phyloP scores from a whole-genome alignment of 2,888 invertebrate species.

The Hanleya hanleyi region DNA sequence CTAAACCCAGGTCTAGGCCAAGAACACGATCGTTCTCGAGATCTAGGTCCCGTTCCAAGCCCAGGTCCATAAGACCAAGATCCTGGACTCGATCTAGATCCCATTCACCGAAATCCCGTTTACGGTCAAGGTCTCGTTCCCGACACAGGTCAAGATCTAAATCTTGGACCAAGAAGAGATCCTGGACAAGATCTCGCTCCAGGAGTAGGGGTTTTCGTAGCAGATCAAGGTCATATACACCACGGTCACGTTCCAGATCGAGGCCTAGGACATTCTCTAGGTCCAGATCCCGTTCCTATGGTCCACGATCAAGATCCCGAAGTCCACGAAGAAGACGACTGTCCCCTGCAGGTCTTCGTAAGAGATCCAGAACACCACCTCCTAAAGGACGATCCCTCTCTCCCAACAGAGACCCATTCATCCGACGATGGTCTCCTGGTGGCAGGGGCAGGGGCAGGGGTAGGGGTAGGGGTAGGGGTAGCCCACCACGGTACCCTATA shows the following conservation, averaged over 20 bases:
- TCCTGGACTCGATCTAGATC: conserved; percentile 19
- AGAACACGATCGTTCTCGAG: conserved; percentile 35
- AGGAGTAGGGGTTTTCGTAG: conserved; percentile 34
- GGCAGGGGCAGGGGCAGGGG: too few species aligned
- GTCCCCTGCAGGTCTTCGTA: neutral
- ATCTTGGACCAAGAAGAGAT: conserved; percentile 35
- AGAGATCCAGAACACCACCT: conserved; percentile 12
- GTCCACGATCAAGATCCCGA: conserved; percentile 23
- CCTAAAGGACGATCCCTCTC: too few species aligned
- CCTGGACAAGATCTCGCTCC: conserved; percentile 38
- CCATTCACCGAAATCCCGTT: conserved; percentile 20
- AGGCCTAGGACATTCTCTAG: neutral
- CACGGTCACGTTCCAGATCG: conserved; percentile 17
- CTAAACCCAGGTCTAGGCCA: conserved; percentile 31
- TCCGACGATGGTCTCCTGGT: too few species aligned
- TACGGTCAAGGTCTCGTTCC: conserved; percentile 14
- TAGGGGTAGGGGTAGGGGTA: too few species aligned
- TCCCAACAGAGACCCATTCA: too few species aligned
- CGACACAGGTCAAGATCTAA: conserved; percentile 31
- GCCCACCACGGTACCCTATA: too few species aligned
- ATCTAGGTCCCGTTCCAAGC: conserved; percentile 18
- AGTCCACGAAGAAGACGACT: conserved; percentile 14
- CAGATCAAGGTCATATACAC: conserved; percentile 46
- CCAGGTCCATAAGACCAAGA: conserved; percentile 14
- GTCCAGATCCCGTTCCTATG: conserved; percentile 22